Base-by-base conservation (phyloP, 2,113 vertebrate species). In the Tricholaema leucomelas region DNA sequence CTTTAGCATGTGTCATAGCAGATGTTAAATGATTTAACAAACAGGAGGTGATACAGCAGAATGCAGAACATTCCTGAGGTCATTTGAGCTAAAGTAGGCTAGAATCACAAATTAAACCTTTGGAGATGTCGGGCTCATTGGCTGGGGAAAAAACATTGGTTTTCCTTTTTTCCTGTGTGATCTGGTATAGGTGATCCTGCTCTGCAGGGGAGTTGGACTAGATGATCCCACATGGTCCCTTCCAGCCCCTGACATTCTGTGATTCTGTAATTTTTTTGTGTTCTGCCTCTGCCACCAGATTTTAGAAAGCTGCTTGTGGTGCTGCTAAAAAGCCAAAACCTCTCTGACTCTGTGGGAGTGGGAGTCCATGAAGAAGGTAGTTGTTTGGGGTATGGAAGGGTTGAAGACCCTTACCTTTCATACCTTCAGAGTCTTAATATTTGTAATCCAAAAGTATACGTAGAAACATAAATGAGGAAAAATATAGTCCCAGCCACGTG, bases 11-110 rank as follows among this genome's bases (percentile, higher is more conserved):
- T 81, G 92, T 93, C 81, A 60, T 2, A 1, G 76, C 82, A 90
- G 83, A 78, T 69, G 78, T 88, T 80, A 93, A 91, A 71, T 89
- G 52, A 82, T 87, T 82, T 85, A 94, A 85, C 44, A 63, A 94
- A 88, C 56, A 73, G 19, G 19, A 63, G 50, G 25, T 76, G 88
- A 52, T 85, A 76, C 46, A 92, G 81, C 50, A 48, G 87, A 94
- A 91, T 85, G 55, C 38, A 74, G 88, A 92, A 82, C 30, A 64
- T 80, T 59, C 54, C 35, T 83, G 87, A 94, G 81, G 87, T 93
- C 78, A 67, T 15, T 40, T 72, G 69, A 64, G 72, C 75, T 91
- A 60, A 85, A 91, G 61, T 21, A 83, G 52, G 54, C 78, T 89
- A 27, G 38, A 71, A 77, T 71, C 4, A 3, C 75, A 85, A 71